Conservation (phyloP, 2,113 vertebrate genomes). For the Propithecus coquereli region DNA sequence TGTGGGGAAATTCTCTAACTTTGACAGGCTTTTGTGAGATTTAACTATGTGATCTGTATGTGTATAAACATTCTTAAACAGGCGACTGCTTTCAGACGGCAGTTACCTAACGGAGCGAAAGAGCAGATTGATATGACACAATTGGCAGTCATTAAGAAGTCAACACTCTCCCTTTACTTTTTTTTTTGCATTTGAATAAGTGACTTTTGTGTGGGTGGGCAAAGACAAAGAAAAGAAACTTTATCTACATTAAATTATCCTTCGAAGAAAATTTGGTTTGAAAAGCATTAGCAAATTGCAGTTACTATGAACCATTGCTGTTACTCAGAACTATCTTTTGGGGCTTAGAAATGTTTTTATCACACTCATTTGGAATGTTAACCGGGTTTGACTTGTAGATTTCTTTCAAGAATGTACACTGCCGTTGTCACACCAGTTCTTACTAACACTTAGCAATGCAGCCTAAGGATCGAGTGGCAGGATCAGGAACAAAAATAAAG, state of each 20-base stretch:
- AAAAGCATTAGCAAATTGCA: conserved; percentile 35
- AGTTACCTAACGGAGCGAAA: neutral
- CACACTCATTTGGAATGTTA: conserved; percentile 10
- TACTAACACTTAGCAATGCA: neutral
- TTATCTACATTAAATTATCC: conserved; percentile 40
- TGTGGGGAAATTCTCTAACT: neutral
- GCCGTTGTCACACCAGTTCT: neutral
- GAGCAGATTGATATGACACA: neutral
- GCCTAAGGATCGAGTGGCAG: neutral
- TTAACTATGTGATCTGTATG: neutral
- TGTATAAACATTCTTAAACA: neutral
- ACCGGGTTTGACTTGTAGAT: neutral
- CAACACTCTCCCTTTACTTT: conserved; percentile 5
- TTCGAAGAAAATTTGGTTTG: conserved; percentile 56
- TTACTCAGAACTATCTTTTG: neutral
- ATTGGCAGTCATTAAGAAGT: conserved; percentile 1
- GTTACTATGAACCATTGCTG: neutral
- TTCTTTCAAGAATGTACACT: neutral
- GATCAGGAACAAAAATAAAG: neutral
- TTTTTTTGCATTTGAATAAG: conserved; percentile 33
- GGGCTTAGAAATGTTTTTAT: conserved; percentile 9
- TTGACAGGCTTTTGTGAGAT: neutral
- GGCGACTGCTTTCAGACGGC: neutral
- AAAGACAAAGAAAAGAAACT: conserved; percentile 47
- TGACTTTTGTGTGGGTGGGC: conserved; percentile 34